A percentile compares a stretch with the other conserved stretches of the same genome.
phyloP scores from a whole-genome alignment of 2,113 vertebrate genomes.

The Megaceryle torquata region DNA sequence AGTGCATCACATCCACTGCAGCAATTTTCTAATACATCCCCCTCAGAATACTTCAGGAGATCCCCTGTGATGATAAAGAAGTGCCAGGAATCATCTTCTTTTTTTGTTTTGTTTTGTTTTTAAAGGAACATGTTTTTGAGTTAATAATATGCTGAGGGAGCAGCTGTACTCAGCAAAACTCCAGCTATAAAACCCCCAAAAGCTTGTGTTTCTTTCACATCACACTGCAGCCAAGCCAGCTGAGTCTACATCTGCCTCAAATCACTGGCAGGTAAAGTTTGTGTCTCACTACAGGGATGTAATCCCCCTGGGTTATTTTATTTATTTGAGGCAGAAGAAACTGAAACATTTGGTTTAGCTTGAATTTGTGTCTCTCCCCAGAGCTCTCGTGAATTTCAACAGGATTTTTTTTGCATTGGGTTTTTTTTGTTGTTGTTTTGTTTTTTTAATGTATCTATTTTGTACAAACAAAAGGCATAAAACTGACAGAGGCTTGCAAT shows the following conservation, averaged over 20 bases:
- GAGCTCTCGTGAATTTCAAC: neutral
- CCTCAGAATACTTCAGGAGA: constrained; percentile 12
- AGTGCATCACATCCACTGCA: neutral
- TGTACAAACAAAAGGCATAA: neutral
- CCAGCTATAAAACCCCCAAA: constrained; percentile 43
- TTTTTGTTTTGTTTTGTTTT: neutral
- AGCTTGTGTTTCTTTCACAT: constrained; percentile 55
- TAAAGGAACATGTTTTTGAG: constrained; percentile 26
- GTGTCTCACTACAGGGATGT: constrained; percentile 27
- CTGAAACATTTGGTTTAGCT: constrained; percentile 55
- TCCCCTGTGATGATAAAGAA: constrained; percentile 31
- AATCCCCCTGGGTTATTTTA: constrained; percentile 54
- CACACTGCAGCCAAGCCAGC: constrained; percentile 44
- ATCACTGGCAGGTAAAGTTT: constrained; percentile 61
- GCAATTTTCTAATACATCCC: constrained; percentile 16
- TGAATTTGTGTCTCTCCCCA: constrained; percentile 1
- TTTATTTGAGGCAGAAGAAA: constrained; percentile 43
- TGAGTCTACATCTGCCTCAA: constrained; percentile 63
- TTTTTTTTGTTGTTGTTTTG: constrained; percentile 17
- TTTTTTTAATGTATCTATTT: neutral
- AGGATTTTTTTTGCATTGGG: neutral
- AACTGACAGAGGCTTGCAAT: neutral
- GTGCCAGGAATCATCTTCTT: neutral
- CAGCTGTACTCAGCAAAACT: constrained; percentile 58
- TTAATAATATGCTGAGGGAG: constrained; percentile 49